Conservation (phyloP, 2,797 vertebrate genomes). For the Podarcis siculus region DNA sequence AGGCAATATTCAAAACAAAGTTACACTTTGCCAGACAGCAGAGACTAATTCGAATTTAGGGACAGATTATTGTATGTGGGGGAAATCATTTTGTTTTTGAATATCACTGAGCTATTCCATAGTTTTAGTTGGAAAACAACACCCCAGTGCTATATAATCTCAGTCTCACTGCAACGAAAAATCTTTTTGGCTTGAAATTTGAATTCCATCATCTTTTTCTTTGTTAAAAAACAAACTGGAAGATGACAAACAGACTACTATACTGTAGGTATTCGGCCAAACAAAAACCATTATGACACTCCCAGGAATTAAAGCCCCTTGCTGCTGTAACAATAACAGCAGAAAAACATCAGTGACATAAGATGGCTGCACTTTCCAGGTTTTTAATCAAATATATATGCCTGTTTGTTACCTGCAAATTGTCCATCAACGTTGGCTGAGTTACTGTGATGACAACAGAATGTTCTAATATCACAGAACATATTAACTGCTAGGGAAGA, state of each 20-base stretch:
- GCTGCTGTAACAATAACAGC: conserved; percentile 57
- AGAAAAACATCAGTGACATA: conserved; percentile 45
- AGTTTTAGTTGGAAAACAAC: conserved; percentile 61
- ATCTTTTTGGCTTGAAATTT: conserved; percentile 70
- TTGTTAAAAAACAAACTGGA: conserved; percentile 43
- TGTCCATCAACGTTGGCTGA: not conserved
- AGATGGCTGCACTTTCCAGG: conserved; percentile 47
- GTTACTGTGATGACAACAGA: not conserved
- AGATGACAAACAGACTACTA: conserved; percentile 76
- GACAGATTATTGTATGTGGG: conserved; percentile 60
- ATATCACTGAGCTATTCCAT: conserved; percentile 68
- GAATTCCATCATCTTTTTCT: conserved; percentile 70
- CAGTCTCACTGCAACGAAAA: conserved; percentile 67
- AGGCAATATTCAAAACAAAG: conserved; percentile 44
- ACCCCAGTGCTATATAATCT: conserved; percentile 70
- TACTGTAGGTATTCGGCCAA: conserved; percentile 63
- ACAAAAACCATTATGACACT: conserved; percentile 58
- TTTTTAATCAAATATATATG: conserved; percentile 17
- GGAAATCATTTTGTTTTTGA: conserved; percentile 56
- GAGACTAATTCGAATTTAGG: conserved; percentile 53
- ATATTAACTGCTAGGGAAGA: not conserved
- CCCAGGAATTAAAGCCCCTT: conserved; percentile 68
- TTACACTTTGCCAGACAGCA: conserved; percentile 58
- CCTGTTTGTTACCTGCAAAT: not conserved
- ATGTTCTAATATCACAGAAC: not conserved